A percentile compares a stretch with the other conserved stretches of the same genome.
These are phyloP conservation scores for Anser cygnoides DNA, from an alignment of 2,113 vertebrate genomes.

Conservation along the genomic window DNA sequence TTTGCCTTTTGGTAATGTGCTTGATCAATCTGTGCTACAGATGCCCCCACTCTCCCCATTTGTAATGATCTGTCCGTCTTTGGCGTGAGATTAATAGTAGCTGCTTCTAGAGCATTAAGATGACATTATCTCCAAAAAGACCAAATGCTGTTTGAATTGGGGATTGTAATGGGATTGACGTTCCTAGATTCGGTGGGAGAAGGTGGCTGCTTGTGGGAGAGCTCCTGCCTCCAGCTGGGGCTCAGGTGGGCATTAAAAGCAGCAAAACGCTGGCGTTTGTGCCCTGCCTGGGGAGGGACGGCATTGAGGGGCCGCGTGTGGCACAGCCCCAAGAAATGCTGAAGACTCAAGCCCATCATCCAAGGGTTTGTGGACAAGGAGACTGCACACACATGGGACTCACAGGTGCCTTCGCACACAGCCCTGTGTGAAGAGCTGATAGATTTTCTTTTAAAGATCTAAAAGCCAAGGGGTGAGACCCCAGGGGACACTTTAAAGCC, in stretches of 20 bases:
- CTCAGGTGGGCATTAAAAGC: rapidly evolving
- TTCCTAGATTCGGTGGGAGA: neutral
- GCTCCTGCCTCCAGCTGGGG: neutral
- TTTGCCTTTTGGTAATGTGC: rapidly evolving
- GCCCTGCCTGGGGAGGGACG: neutral
- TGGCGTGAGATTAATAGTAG: neutral
- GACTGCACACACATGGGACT: neutral
- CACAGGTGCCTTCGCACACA: neutral
- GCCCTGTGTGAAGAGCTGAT: neutral
- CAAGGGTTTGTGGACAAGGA: rapidly evolving
- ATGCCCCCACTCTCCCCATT: neutral
- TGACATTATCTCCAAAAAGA: neutral
- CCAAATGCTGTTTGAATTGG: neutral
- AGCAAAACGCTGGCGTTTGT: neutral
- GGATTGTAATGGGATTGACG: neutral
- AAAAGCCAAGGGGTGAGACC: neutral
- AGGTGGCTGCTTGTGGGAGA: neutral
- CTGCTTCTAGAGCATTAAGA: neutral
- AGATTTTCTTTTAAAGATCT: neutral
- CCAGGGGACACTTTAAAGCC: neutral
- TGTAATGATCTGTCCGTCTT: neutral
- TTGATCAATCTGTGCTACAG: neutral
- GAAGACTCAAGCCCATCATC: neutral
- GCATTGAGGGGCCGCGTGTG: neutral
- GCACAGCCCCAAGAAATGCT: neutral